Evolutionary conservation across 2,797 vertebrate species (phyloP).

Genomic region (Hippocampus kuda): DNA sequence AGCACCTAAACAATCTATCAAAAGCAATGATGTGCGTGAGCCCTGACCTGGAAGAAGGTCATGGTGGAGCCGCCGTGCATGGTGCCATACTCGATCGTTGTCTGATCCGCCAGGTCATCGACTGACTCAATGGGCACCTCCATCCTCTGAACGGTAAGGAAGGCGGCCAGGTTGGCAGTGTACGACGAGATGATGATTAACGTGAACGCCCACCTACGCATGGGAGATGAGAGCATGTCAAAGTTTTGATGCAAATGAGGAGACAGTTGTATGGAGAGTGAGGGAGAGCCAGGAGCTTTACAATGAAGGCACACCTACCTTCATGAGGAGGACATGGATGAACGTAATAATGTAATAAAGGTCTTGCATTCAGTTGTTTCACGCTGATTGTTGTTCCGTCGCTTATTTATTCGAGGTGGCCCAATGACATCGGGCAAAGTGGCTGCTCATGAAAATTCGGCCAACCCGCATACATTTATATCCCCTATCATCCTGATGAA

Average conservation of each 20-base stretch:
- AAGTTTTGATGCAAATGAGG: slow-evolving; percentile 31
- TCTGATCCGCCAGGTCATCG: slow-evolving; percentile 97
- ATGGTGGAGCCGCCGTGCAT: slow-evolving; percentile 98
- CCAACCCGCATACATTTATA: no score
- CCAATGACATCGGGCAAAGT: no score
- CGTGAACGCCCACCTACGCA: slow-evolving; percentile 94
- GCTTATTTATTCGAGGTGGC: no score
- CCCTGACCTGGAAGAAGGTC: slow-evolving; percentile 94
- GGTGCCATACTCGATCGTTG: slow-evolving; percentile 92
- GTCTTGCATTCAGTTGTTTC: no score
- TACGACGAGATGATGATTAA: slow-evolving; percentile 99
- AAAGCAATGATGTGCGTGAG: slow-evolving; percentile 12
- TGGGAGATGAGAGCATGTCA: slow-evolving; percentile 23
- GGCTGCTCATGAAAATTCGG: no score
- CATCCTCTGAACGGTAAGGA: slow-evolving; percentile 97
- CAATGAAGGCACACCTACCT: neutral
- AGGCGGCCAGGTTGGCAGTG: slow-evolving; percentile 96
- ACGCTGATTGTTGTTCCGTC: no score
- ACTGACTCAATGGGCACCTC: slow-evolving; percentile 96
- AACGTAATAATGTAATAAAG: neutral
- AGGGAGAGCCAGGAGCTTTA: neutral
- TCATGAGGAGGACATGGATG: neutral
- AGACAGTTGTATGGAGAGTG: slow-evolving; percentile 12
- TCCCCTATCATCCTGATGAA: no score
- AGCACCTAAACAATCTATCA: slow-evolving; percentile 21